Conservation (phyloP, 1,140 invertebrate species). For the Zaprionus davidi region DNA sequence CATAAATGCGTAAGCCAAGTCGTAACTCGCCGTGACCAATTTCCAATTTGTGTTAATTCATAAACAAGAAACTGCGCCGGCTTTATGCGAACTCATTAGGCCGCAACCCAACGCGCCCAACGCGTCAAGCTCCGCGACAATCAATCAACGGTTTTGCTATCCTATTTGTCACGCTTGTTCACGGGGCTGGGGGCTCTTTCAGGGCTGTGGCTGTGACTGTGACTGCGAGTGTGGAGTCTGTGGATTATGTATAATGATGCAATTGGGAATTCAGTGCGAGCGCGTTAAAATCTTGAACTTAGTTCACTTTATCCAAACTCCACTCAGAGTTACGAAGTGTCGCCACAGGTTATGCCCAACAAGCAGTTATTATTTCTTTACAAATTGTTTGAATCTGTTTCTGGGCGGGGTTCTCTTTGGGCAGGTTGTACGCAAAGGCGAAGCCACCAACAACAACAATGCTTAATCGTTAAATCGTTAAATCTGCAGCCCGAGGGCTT, state of each 20-base stretch:
- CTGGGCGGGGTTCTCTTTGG: constrained; percentile 9
- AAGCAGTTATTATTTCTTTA: constrained; percentile 4
- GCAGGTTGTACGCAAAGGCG: constrained; percentile 47
- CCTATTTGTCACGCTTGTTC: constrained; percentile 52
- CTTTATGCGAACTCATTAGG: constrained; percentile 68
- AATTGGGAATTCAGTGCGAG: background rate
- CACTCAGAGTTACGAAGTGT: background rate
- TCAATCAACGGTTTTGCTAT: constrained; percentile 59
- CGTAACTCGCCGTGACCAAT: constrained; percentile 65
- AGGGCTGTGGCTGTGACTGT: background rate
- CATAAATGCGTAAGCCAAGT: constrained; percentile 22
- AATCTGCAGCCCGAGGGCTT: constrained; percentile 67
- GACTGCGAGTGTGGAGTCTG: background rate
- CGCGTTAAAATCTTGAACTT: background rate
- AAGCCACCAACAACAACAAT: constrained; percentile 44
- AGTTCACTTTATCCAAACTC: constrained; percentile 12
- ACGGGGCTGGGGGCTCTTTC: background rate
- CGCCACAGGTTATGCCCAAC: background rate
- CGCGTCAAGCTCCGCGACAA: constrained; percentile 53
- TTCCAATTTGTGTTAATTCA: constrained; percentile 45
- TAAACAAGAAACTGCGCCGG: constrained; percentile 29
- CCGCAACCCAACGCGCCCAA: constrained; percentile 14
- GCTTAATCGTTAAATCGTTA: constrained; percentile 55
- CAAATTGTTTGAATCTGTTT: constrained; percentile 5
- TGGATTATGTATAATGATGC: background rate